Evolutionary conservation across 1,140 invertebrate species (phyloP).

Genomic region (Pogonomyrmex barbatus): DNA sequence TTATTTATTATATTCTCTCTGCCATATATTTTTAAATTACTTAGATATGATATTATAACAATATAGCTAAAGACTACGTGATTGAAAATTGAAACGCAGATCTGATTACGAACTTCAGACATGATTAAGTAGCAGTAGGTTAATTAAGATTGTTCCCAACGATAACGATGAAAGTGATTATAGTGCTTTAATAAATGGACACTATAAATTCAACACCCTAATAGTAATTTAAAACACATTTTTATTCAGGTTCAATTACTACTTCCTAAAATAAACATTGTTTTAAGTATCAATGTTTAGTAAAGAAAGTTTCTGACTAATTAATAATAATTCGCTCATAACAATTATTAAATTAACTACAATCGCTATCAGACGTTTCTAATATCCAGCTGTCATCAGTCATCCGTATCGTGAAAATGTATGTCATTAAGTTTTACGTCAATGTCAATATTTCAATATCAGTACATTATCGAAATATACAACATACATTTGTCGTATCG

Average conservation of each 20-base stretch:
- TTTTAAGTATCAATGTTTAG: background rate
- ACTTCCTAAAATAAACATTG: background rate
- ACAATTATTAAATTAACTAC: background rate
- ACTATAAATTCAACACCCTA: background rate
- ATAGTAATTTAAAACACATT: too few species aligned
- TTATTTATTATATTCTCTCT: background rate
- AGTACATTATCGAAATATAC: conserved; percentile 31
- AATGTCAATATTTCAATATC: conserved; percentile 40
- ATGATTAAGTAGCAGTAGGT: conserved; percentile 62
- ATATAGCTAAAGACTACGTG: conserved; percentile 15
- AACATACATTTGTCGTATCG: conserved; percentile 33
- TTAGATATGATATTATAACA: background rate
- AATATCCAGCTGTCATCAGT: background rate
- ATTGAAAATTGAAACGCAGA: conserved; percentile 49
- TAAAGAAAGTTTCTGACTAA: background rate
- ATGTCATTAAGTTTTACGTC: conserved; percentile 15
- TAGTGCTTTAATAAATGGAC: conserved; percentile 19
- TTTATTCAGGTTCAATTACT: background rate
- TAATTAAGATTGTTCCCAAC: conserved; percentile 64
- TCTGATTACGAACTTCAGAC: conserved; percentile 53
- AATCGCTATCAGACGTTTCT: background rate
- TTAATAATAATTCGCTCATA: conserved; percentile 1
- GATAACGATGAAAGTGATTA: conserved; percentile 20
- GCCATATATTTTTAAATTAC: background rate
- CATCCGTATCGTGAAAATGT: conserved; percentile 2